phyloP scores from a whole-genome alignment of 2,113 vertebrate genomes.

The Podocnemis expansa region DNA sequence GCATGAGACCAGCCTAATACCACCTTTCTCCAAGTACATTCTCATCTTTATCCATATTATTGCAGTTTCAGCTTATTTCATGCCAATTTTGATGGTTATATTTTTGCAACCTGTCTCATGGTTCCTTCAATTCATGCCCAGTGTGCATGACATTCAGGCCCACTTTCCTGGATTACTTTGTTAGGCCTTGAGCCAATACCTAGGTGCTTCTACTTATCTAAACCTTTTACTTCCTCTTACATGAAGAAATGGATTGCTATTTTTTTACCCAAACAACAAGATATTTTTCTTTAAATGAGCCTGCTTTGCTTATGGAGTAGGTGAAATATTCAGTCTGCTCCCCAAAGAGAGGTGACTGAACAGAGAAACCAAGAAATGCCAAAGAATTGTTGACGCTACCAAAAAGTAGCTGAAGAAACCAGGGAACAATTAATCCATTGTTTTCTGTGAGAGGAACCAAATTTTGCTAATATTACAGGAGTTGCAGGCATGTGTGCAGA shows the following conservation, averaged over 20 bases:
- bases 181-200: too few relatives aligned
- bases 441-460: neutral
- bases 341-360: neutral
- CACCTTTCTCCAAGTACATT: too few relatives aligned
- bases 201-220: too few relatives aligned
- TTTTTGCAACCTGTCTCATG: too few relatives aligned
- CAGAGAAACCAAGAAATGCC: neutral
- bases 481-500: neutral
- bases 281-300: neutral
- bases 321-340: neutral
- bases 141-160: too few relatives aligned
- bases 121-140: too few relatives aligned
- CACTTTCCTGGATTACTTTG: too few relatives aligned
- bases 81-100: too few relatives aligned
- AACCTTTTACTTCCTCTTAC: too few relatives aligned
- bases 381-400: neutral
- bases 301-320: neutral
- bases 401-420: neutral
- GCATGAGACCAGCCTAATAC: too few relatives aligned
- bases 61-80: too few relatives aligned
- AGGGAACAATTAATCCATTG: neutral
- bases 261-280: neutral
- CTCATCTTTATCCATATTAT: too few relatives aligned
- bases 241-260: neutral
- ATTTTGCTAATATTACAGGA: neutral